Evolutionary conservation across 1,140 invertebrate genomes (phyloP).

Genomic region (Macrotrachela quadricornifera): DNA sequence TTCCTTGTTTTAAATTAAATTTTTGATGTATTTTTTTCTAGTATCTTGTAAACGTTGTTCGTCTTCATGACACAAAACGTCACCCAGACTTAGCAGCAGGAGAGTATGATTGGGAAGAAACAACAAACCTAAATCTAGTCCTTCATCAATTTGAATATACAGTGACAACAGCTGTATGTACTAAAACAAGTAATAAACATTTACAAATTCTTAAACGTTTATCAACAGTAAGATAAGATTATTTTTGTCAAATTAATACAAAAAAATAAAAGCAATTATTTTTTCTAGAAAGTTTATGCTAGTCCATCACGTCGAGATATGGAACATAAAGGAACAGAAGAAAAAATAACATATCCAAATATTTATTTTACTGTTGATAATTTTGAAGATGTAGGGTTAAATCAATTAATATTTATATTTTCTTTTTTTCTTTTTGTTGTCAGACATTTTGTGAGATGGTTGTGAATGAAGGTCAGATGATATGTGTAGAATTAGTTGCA

Average conservation of each 20-base stretch:
- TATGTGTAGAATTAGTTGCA: conserved; percentile 86
- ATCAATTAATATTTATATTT: neutral
- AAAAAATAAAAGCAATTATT: neutral
- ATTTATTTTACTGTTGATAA: conserved; percentile 98
- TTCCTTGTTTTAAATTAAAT: no score
- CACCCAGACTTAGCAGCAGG: no score
- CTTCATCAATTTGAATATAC: conserved; percentile 96
- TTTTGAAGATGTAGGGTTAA: conserved; percentile 65
- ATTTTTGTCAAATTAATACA: neutral
- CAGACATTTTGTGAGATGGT: conserved; percentile 75
- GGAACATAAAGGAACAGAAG: conserved; percentile 89
- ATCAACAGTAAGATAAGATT: neutral
- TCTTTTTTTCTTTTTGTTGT: conserved; percentile 15
- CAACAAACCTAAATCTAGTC: conserved; percentile 90
- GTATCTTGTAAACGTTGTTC: no score
- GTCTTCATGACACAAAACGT: no score
- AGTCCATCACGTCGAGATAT: conserved; percentile 80
- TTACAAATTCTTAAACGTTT: conserved; percentile 76
- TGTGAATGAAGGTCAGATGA: conserved; percentile 88
- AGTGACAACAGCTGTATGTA: conserved; percentile 84
- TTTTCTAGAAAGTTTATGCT: conserved; percentile 58
- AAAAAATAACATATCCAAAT: conserved; percentile 94
- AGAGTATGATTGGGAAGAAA: conserved; percentile 92
- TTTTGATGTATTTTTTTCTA: no score
- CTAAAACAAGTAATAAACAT: conserved; percentile 81